Evolutionary conservation across 1,140 invertebrate species (phyloP), one percentile per base, ranked within the genome.

Genomic region (Heterodera carotae): DNA sequence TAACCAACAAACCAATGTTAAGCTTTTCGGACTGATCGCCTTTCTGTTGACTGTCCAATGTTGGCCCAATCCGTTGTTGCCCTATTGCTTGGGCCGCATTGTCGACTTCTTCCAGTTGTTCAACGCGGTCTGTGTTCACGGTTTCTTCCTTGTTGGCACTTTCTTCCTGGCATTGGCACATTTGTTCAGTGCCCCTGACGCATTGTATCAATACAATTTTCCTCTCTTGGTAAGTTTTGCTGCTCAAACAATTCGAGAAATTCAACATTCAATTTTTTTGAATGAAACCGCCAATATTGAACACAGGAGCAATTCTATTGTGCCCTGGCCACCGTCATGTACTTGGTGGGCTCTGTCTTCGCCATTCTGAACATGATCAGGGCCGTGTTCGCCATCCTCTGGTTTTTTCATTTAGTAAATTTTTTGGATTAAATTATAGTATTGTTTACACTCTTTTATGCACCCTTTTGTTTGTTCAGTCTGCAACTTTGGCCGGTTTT

Each of bases 161-260:
- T 39, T 67, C n/a, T 36, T 78, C 34, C 43, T 78, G 18, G 71
- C 77, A n/a, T 18, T 70, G 25, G 74, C 33, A 33, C 68, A 53
- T 59, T 68, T 78, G 29, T 78, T 76, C 29, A 78, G 77, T 62
- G 77, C 76, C 22, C 77, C 77, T 6, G 77, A 78, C 62, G 77
- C 77, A 18, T 78, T 68, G 36, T 78, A 78, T 56, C 33, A 68
- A 25, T 78, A 78, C 64, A 78, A 78, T 33, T 78, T 78, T 48
- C n/a, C 33, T 7, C 34, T 78, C 10, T 39, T 78, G 25, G 77
- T 78, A 76, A 39, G 18, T 29, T 25, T 15, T 43, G n/a, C n/a
- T n/a, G n/a, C n/a, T n/a, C n/a, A n/a, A n/a, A n/a, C n/a, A n/a
- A n/a, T n/a, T n/a, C n/a, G n/a, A n/a, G n/a, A n/a, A 1, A 43